These are phyloP conservation scores for Aphaenogaster ashmeadi DNA, from an alignment of 1,140 invertebrate species.

Conservation along the genomic window DNA sequence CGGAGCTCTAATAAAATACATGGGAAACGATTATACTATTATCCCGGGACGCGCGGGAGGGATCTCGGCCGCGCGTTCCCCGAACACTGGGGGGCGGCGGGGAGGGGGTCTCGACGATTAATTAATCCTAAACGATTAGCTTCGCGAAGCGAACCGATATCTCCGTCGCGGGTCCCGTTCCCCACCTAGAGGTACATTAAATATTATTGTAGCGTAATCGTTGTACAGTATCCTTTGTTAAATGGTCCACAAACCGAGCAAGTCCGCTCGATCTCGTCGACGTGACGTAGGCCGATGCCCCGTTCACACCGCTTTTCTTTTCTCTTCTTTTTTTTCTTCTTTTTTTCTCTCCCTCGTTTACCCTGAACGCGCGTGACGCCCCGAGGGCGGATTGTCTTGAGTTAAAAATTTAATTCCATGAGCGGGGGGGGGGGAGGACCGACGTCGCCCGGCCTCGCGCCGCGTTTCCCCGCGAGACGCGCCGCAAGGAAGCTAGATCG, in stretches of 20 bases:
- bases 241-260: constrained; percentile 83
- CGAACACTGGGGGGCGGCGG: background rate
- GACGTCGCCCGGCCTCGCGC: background rate
- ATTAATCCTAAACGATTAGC: background rate
- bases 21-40: constrained; percentile 22
- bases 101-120: background rate
- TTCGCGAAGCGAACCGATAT: background rate
- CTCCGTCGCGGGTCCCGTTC: constrained; percentile 5
- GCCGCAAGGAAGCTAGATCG: background rate
- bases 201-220: constrained; percentile 84
- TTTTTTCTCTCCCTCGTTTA: background rate
- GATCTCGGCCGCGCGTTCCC: background rate
- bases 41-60: constrained; percentile 14
- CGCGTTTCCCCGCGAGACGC: background rate
- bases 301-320: background rate
- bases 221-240: constrained; percentile 81
- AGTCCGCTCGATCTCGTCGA: constrained; percentile 69
- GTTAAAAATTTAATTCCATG: constrained; percentile 12
- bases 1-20: constrained; percentile 35
- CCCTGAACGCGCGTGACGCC: constrained; percentile 35
- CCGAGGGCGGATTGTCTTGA: constrained; percentile 55
- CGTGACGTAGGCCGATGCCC: constrained; percentile 41
- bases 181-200: constrained; percentile 69
- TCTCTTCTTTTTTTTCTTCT: background rate
- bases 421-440: background rate